Evolutionary conservation across 2,888 invertebrate species (phyloP), one percentile per base, ranked within the genome.

Genomic region (Agrotis segetum): DNA sequence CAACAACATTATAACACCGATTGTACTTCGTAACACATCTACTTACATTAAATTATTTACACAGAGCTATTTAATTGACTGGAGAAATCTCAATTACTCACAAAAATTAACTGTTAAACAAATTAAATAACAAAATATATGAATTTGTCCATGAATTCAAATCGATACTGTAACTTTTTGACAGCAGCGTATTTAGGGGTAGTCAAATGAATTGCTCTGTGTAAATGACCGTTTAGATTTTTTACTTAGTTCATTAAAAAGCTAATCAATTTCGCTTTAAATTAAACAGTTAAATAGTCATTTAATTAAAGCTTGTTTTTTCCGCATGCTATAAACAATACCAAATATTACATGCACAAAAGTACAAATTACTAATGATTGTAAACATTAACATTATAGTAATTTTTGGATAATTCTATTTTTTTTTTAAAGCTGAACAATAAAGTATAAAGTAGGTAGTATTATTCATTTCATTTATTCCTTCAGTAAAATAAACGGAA

Each of bases 1-100:
- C 79, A 83, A 74, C 73, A 76, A 85, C 83, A 88, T 77, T 79
- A 79, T 66, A 46, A 59, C 46, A 71, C 60, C 61, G 60, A 53
- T 4, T 47, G 9, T 16, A 34, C 21, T 52, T 58, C 34, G 17
- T 21, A 34, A 59, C 19, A 46, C 21, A 21, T 7, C 5, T 49
- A 34, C 2, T 16, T 49, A 16, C 16, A 29, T 17, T 1, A 13
- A n/a, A 14, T 19, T 56, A 53, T 13, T 59, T 59, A 4, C 40
- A 70, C 61, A 60, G 34, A 70, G 47, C 19, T 61, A 60, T 53
- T 24, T 53, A 1, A 29, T 47, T 59, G 50, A 14, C 34, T 24
- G 40, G 5, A 40, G 7, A 24, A 7, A 2, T 29, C 29, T 29
- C 29, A 29, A 29, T 29, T 29, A 34, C 34, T 9, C 9, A 9